Conservation (phyloP, 2,888 invertebrate genomes). For the Thereva unica region DNA sequence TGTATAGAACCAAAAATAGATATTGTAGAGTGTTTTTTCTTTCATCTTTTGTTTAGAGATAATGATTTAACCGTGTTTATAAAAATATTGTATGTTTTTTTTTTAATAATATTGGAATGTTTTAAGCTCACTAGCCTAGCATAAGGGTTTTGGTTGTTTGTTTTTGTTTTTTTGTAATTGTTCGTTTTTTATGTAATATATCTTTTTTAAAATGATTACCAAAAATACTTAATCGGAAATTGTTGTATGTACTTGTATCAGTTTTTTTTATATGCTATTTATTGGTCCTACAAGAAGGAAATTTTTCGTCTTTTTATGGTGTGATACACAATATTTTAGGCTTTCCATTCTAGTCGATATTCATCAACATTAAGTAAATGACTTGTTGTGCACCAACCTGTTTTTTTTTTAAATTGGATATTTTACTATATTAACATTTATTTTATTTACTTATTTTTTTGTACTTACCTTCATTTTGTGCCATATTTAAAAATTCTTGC, state of each 20-base stretch:
- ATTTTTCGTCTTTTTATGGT: not conserved
- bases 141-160: too few relatives aligned
- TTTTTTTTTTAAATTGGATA: constrained; percentile 39
- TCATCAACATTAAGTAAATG: constrained; percentile 65
- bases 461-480: constrained; percentile 57
- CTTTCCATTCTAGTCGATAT: constrained; percentile 62
- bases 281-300: constrained; percentile 27
- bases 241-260: constrained; percentile 21
- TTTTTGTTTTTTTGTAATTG: not conserved
- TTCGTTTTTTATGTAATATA: constrained; percentile 4
- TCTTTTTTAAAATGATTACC: constrained; percentile 7
- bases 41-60: too few relatives aligned
- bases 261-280: not conserved
- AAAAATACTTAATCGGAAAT: constrained; percentile 3
- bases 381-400: constrained; percentile 65
- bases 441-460: too few relatives aligned
- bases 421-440: not conserved
- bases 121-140: too few relatives aligned
- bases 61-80: too few relatives aligned
- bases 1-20: too few relatives aligned
- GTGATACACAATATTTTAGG: constrained; percentile 44
- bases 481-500: constrained; percentile 57
- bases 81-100: too few relatives aligned
- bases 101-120: too few relatives aligned
- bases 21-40: too few relatives aligned